Base-by-base conservation (phyloP, 2,888 invertebrate species). In the Drosophila paramelanica region DNA sequence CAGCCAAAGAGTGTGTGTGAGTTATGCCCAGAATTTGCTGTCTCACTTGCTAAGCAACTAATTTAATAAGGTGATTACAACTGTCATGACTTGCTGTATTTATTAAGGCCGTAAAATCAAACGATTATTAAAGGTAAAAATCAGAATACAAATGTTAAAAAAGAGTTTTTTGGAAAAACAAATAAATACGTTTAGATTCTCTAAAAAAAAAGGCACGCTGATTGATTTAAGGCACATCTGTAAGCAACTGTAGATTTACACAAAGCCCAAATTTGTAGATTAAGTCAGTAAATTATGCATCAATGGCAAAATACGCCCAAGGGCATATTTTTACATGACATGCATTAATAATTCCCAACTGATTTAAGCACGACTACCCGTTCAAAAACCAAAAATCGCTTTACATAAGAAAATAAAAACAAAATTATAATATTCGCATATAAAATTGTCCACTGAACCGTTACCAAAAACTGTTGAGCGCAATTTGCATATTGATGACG, bases 401-500 rank as follows among this genome's bases (percentile, higher is more conserved):
- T 11, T 60, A 2, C 10, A n/a, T 11, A 58, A 10, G 23, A 17
- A 17, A 1, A 3, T 7, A 27, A 3, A 27, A 1, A n/a, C 1
- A 4, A 31, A 46, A 7, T 20, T 20, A 49, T 36, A 46, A 25
- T 13, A 5, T 27, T 25, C 8, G 27, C 33, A 45, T n/a, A 36
- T 33, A 17, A 64, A 53, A 36, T 36, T 45, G 36, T 33, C 13
- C 36, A 17, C 14, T 17, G 53, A 56, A 47, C 33, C 36, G 25
- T 10, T 36, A 17, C 13, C 17, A 47, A 31, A 59, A 58, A 47
- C 36, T 53, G 61, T 46, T 57, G 49, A 45, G 41, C 20, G 3
- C 20, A 66, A 73, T 73, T 77, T 77, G 73, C 73, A 73, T 73
- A 53, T 77, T 73, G 66, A 60, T 77, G 72, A 77, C 50, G 53